Evolutionary conservation across 2,888 invertebrate species (phyloP), one percentile per base, ranked within the genome.

Genomic region (Eupithecia dodoneata): DNA sequence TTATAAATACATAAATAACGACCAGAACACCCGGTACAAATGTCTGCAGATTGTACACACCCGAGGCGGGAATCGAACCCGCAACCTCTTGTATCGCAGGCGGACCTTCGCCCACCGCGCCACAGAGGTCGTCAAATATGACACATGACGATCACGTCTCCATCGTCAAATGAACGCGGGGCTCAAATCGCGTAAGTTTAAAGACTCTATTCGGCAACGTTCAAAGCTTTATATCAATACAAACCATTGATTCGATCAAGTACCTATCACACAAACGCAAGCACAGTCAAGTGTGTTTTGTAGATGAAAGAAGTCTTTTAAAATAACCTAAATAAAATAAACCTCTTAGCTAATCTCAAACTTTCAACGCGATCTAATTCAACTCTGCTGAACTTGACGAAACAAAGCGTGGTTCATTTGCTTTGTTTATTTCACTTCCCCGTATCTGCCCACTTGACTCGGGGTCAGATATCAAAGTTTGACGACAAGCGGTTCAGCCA

Each of bases 401-500:
- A 78, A 76, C 74, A 78, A 78, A 66, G 78, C 65, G 12, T 69
- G 67, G 72, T 72, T 44, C 66, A 73, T 59, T 75, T 63, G 74
- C 66, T 74, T 74, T 80, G 78, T 79, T 77, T 66, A 73, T 75
- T 67, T 75, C 78, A 77, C 63, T 81, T 81, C 81, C 76, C 72
- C 76, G 82, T 82, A 83, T 55, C 75, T 74, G 73, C 71, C 79
- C 79, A 78, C 81, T 80, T 45, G 72, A 73, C 73, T 72, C 72
- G 78, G 83, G 82, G 84, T 87, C 86, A 81, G 75, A 85, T 87
- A 86, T 87, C 87, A 85, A 79, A 81, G 78, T 80, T 80, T 82
- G 83, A 82, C 83, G 85, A 85, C 84, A 82, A 81, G 84, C 84
- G 83, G 76, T 73, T 41, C 15, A 12, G 76, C 5, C 78, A 81